Conservation (phyloP, 2,797 vertebrate genomes). For the Pangasius larnaudii region DNA sequence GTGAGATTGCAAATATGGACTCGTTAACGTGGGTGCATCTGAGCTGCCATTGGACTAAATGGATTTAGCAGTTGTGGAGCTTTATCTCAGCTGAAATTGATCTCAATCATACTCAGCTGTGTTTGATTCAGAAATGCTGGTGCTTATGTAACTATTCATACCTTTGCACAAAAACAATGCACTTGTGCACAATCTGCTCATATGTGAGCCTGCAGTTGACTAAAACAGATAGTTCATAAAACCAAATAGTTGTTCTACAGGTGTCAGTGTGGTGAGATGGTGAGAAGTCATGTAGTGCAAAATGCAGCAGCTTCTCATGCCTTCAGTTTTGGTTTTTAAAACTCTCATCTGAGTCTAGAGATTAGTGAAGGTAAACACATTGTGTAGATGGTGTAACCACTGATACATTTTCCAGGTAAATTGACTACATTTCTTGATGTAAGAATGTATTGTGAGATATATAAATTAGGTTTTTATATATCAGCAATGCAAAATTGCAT, state of each 20-base stretch:
- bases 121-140: background rate
- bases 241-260: background rate
- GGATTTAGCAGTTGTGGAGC: background rate
- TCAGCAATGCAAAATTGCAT: background rate
- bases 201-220: background rate
- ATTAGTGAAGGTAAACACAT: background rate
- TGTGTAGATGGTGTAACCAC: background rate
- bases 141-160: background rate
- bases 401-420: background rate
- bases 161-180: background rate
- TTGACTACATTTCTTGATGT: background rate
- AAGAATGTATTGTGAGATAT: background rate
- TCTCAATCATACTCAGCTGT: background rate
- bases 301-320: background rate
- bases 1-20: constrained; percentile 4
- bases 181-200: background rate
- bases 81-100: background rate
- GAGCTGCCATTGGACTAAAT: background rate
- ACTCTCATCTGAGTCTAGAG: background rate
- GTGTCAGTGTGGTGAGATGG: background rate
- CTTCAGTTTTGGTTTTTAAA: background rate
- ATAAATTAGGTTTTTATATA: too few species aligned
- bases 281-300: background rate
- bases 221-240: background rate
- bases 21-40: background rate